Conservation (phyloP, 2,113 vertebrate species). For the Lonchura striata region DNA sequence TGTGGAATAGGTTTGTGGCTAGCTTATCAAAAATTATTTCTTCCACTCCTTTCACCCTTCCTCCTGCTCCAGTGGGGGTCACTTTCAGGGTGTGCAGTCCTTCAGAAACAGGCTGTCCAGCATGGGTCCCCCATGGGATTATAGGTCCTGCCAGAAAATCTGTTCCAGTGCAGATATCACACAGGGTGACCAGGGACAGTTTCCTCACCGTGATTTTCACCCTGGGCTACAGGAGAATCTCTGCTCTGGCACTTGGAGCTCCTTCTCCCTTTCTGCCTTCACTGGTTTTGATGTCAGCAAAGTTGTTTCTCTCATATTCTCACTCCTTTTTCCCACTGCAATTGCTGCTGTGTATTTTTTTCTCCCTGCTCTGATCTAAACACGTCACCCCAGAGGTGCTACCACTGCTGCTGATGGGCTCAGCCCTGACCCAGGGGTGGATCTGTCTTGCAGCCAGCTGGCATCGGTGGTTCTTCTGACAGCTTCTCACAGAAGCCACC, state of each 20-base stretch:
- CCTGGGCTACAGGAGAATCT: too few relatives aligned
- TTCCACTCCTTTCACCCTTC: neutral
- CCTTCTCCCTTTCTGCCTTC: fast-evolving
- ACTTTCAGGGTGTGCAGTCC: neutral
- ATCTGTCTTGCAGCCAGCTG: neutral
- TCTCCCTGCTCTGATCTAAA: neutral
- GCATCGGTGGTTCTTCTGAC: neutral
- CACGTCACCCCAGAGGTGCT: neutral
- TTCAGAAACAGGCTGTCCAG: neutral
- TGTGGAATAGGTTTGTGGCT: neutral
- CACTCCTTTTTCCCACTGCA: neutral
- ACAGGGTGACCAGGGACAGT: neutral
- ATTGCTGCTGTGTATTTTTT: neutral
- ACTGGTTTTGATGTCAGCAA: neutral
- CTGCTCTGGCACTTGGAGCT: neutral
- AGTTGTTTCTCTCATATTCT: neutral
- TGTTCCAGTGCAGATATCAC: neutral
- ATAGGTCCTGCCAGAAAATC: neutral
- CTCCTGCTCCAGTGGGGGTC: neutral
- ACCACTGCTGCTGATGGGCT: neutral
- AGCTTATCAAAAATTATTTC: neutral
- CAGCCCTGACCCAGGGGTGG: fast-evolving
- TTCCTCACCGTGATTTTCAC: fast-evolving
- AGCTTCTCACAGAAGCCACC: neutral
- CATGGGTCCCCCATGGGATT: too few relatives aligned